Conservation (phyloP, 2,113 vertebrate species). For the Anoura caudifer region DNA sequence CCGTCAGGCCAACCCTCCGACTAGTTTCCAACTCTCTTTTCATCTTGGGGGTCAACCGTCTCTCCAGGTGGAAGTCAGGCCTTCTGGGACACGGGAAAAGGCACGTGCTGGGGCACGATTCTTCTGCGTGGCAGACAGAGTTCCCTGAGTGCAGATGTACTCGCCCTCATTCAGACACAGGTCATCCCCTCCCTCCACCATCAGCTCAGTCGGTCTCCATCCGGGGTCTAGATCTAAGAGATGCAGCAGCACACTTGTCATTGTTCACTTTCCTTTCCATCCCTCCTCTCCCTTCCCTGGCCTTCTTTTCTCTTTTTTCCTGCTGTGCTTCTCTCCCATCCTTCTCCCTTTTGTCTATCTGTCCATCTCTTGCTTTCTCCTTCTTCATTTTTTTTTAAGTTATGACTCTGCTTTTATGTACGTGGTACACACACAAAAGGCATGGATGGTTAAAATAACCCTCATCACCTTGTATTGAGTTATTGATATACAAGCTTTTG, state of each 20-base stretch:
- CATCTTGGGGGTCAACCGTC: neutral
- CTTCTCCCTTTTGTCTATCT: neutral
- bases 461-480: neutral
- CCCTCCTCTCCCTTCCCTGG: fast-evolving
- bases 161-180: neutral
- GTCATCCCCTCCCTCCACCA: neutral
- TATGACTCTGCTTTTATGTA: neutral
- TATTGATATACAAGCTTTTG: neutral
- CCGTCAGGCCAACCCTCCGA: neutral
- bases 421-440: neutral
- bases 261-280: too few species aligned
- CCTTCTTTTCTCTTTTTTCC: neutral
- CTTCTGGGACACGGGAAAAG: neutral
- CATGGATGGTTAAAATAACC: neutral
- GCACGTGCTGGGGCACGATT: neutral
- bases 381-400: neutral
- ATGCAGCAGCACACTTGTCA: neutral
- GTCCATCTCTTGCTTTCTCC: neutral
- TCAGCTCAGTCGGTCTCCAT: neutral
- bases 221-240: neutral
- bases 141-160: neutral
- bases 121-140: neutral
- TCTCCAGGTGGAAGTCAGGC: neutral
- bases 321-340: neutral
- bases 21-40: neutral